A percentile compares a stretch with the other conserved stretches of the same genome.
phyloP scores from a whole-genome alignment of 2,797 vertebrate species.

The Linurgus olivaceus region DNA sequence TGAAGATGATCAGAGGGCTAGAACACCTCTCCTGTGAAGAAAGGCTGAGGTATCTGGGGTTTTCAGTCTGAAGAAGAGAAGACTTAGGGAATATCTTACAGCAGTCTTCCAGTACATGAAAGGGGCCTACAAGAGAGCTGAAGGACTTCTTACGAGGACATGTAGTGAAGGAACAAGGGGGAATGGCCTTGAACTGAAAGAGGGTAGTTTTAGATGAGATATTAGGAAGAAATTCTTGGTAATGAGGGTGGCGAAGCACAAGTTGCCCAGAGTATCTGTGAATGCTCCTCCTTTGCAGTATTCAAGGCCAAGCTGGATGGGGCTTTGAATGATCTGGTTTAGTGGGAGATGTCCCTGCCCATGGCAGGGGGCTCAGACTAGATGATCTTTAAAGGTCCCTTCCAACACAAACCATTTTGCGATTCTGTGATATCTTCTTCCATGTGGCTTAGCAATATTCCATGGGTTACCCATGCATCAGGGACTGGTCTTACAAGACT shows the following conservation, averaged over 20 bases:
- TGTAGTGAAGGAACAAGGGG: not conserved
- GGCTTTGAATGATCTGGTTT: not conserved
- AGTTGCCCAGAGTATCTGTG: not conserved
- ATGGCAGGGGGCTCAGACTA: not conserved
- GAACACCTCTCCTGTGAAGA: not conserved
- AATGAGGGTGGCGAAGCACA: not conserved
- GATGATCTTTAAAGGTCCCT: not conserved
- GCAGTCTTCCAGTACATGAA: not conserved
- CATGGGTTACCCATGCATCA: not conserved
- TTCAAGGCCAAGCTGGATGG: not conserved
- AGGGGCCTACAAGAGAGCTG: not conserved
- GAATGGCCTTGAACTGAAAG: not conserved
- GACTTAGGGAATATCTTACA: not conserved
- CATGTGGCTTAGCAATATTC: not conserved
- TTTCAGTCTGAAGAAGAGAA: not conserved
- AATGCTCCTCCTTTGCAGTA: not conserved
- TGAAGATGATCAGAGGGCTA: not conserved
- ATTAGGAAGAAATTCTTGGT: not conserved
- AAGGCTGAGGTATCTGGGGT: not conserved
- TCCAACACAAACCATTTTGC: not conserved
- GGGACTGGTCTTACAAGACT: not conserved
- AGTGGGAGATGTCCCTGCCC: not conserved
- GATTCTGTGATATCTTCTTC: not conserved
- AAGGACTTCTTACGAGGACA: not conserved
- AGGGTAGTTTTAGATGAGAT: not conserved